A percentile compares a stretch with the other conserved stretches of the same genome.
phyloP scores from a whole-genome alignment of 2,888 invertebrate genomes.

The Nebria brevicollis region DNA sequence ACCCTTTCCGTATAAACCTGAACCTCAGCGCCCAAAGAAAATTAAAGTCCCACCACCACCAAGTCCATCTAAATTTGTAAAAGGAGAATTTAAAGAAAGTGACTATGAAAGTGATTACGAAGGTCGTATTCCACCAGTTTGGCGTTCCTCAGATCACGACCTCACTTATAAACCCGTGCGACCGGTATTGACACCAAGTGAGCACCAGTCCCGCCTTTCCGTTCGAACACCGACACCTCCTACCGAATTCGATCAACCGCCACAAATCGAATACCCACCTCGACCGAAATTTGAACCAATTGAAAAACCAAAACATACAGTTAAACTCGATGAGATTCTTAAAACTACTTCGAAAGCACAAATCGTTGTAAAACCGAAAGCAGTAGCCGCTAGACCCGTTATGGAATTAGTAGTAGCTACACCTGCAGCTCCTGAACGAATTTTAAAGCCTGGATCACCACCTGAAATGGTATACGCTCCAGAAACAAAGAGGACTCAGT shows the following conservation, averaged over 20 bases:
- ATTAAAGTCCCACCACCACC: conserved; percentile 65
- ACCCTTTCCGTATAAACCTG: conserved; percentile 63
- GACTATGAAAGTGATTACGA: conserved; percentile 80
- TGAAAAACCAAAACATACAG: conserved; percentile 59
- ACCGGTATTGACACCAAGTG: conserved; percentile 67
- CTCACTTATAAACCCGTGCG: conserved; percentile 70
- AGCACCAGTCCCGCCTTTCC: conserved; percentile 62
- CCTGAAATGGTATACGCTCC: conserved; percentile 70
- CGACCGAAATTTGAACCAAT: conserved; percentile 71
- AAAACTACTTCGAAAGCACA: conserved; percentile 60
- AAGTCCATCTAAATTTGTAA: conserved; percentile 74
- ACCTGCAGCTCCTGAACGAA: conserved; percentile 56
- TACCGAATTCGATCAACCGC: conserved; percentile 68
- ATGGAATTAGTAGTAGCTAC: conserved; percentile 58
- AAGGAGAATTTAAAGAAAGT: conserved; percentile 73
- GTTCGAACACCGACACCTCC: conserved; percentile 68
- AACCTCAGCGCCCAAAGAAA: conserved; percentile 58
- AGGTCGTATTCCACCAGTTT: conserved; percentile 70
- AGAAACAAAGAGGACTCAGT: conserved; percentile 64
- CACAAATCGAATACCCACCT: conserved; percentile 61
- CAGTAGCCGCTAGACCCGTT: conserved; percentile 62
- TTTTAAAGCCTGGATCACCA: conserved; percentile 68
- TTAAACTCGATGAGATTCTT: conserved; percentile 58
- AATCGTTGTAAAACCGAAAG: conserved; percentile 67
- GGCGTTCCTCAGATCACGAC: conserved; percentile 68